Base-by-base conservation (phyloP, 2,888 invertebrate species). In the Drosophila pseudotalamancana region DNA sequence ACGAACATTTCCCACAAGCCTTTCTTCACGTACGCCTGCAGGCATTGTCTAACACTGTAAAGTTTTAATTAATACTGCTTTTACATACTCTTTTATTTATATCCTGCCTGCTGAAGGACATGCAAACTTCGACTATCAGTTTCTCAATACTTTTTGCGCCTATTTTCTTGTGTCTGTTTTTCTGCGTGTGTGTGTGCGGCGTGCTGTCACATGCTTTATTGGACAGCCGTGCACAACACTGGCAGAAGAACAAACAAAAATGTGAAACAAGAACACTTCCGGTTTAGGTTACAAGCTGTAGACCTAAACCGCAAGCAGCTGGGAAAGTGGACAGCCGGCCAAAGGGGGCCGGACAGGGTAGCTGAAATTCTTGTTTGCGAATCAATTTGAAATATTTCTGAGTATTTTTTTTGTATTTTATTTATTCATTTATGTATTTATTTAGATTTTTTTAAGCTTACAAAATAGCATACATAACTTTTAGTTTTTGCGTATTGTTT, bases 391-490 rank as follows among this genome's bases (percentile, higher is more conserved):
- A 54, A 53, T 37, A 48, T 19, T 31, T 45, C 1, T 25, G 12
- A 34, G 12, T 4, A 6, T 51, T 46, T 25, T 39, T 29, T 29
- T 46, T 37, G 8, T 54, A 35, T 56, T 63, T 65, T 42, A 42
- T 60, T 55, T 51, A 60, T 82, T 68, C 64, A 72, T 76, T 69
- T 73, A 55, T 81, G 46, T 76, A 61, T 74, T 76, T 80, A 72
- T 84, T 84, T 69, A 46, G 54, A 81, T 43, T 42, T 78, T 71
- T 62, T 86, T 73, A 66, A 81, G 69, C 87, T 87, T 84, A 87
- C 43, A 87, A 62, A 84, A 68, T 74, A 87, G 72, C 81, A 87
- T 84, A 84, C 57, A 84, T 72, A 87, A 85, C 78, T 81, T 75
- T 62, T 74, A 69, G 64, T 72, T 83, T n/a, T 64, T 71, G 56